Evolutionary conservation across 1,140 invertebrate species (phyloP).

Genomic region (Archivesica marissinica): DNA sequence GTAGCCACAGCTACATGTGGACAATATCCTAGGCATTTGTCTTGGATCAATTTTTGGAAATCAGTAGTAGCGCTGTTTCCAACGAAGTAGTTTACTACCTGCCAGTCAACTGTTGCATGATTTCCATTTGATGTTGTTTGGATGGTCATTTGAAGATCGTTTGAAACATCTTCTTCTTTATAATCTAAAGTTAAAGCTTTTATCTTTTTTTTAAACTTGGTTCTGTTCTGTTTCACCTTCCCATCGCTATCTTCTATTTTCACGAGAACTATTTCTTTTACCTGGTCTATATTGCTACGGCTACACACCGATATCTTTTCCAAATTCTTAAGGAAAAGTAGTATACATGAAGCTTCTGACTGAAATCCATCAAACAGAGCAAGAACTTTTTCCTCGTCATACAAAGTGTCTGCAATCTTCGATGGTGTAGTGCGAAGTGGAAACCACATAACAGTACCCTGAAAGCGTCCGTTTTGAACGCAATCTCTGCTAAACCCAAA

Average conservation of each 20-base stretch:
- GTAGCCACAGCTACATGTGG: constrained; percentile 77
- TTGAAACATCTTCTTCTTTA: not conserved
- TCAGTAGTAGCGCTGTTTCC: constrained; percentile 46
- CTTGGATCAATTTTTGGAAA: constrained; percentile 59
- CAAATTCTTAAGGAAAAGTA: constrained; percentile 71
- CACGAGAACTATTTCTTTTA: not conserved
- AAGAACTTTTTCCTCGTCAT: constrained; percentile 66
- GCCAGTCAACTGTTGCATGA: constrained; percentile 33
- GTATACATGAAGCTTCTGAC: constrained; percentile 54
- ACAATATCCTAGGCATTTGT: constrained; percentile 65
- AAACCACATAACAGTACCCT: constrained; percentile 80
- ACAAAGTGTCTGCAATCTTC: constrained; percentile 61
- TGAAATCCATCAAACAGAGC: constrained; percentile 67
- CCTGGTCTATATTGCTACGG: not conserved
- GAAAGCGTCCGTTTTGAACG: constrained; percentile 15
- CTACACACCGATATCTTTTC: constrained; percentile 1
- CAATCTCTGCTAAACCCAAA: constrained; percentile 29
- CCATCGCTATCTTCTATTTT: not conserved
- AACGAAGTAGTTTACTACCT: constrained; percentile 65
- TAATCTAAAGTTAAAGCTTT: not conserved
- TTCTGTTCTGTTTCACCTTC: not conserved
- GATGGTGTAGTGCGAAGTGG: constrained; percentile 72
- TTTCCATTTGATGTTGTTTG: not conserved
- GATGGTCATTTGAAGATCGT: not conserved
- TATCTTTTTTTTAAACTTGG: not conserved